A percentile compares a stretch with the other conserved stretches of the same genome.
These are phyloP conservation scores for Halisarca cf. caerulea DNA, from an alignment of 37 sponge, comb jelly and placozoan genomes.

Conservation along the genomic window DNA sequence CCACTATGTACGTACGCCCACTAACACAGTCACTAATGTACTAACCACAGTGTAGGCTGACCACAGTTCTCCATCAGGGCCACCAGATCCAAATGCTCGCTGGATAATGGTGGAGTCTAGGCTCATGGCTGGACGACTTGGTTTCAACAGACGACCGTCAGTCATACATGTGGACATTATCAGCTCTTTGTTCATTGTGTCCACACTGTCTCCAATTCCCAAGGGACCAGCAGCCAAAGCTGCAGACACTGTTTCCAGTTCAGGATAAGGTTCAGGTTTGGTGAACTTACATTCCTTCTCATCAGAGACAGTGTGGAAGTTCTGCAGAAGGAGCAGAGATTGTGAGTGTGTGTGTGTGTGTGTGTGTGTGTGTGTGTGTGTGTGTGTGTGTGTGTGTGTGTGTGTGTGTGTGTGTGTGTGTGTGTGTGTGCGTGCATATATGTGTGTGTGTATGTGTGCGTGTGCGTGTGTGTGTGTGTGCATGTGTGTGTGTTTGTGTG, in stretches of 20 bases:
- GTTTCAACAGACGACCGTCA: conserved; percentile 75
- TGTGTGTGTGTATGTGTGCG: too few relatives aligned
- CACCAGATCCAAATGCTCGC: conserved; percentile 60
- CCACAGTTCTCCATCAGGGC: conserved; percentile 61
- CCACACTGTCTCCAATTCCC: conserved; percentile 63
- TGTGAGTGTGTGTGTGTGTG: too few relatives aligned
- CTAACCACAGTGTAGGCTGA: conserved; percentile 64
- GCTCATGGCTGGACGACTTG: conserved; percentile 69
- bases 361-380: too few relatives aligned
- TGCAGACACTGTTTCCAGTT: conserved; percentile 65
- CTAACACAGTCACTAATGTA: too few relatives aligned
- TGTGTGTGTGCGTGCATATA: too few relatives aligned
- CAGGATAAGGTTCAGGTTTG: conserved; percentile 45
- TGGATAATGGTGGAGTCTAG: conserved; percentile 70
- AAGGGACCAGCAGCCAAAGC: conserved; percentile 71
- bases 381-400: too few relatives aligned
- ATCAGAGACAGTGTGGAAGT: conserved; percentile 16
- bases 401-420: too few relatives aligned
- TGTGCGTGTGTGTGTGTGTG: too few relatives aligned
- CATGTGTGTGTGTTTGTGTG: too few relatives aligned
- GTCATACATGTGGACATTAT: conserved; percentile 76
- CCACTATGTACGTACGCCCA: too few relatives aligned
- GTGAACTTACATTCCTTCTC: conserved; percentile 28
- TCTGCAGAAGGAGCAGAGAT: background rate
- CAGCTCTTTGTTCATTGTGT: conserved; percentile 38